A percentile compares a stretch with the other conserved stretches of the same genome.
Conservation (phyloP, 2,113 vertebrate species). For the Misgurnus mizolepis region DNA sequence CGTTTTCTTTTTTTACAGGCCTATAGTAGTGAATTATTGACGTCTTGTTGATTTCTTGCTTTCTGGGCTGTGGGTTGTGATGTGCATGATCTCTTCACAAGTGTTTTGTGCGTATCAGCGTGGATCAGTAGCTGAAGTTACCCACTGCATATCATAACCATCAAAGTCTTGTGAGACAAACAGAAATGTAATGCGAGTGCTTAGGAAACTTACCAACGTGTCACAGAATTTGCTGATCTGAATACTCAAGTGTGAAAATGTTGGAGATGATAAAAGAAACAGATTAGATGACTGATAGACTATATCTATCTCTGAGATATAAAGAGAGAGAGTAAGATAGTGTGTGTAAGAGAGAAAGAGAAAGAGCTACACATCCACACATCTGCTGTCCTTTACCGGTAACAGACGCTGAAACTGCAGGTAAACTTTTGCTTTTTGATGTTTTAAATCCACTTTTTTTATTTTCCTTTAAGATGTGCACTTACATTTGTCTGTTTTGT, state of each 20-base stretch:
- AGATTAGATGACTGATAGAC: conserved; percentile 4
- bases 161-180: not conserved
- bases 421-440: not conserved
- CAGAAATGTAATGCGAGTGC: not conserved
- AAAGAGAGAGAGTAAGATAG: not conserved
- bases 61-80: not conserved
- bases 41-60: no score
- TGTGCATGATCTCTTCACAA: not conserved
- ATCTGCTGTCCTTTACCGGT: no score
- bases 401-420: not conserved
- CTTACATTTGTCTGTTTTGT: no score
- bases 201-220: not conserved
- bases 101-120: not conserved
- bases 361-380: no score
- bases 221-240: not conserved
- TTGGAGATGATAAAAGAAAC: not conserved
- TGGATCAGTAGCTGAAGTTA: no score
- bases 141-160: not conserved
- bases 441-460: not conserved
- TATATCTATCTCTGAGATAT: not conserved
- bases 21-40: no score
- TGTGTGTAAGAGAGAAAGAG: not conserved
- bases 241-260: not conserved
- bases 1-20: no score
- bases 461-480: not conserved